phyloP scores from a whole-genome alignment of 2,113 vertebrate genomes.

The Tor tambroides region DNA sequence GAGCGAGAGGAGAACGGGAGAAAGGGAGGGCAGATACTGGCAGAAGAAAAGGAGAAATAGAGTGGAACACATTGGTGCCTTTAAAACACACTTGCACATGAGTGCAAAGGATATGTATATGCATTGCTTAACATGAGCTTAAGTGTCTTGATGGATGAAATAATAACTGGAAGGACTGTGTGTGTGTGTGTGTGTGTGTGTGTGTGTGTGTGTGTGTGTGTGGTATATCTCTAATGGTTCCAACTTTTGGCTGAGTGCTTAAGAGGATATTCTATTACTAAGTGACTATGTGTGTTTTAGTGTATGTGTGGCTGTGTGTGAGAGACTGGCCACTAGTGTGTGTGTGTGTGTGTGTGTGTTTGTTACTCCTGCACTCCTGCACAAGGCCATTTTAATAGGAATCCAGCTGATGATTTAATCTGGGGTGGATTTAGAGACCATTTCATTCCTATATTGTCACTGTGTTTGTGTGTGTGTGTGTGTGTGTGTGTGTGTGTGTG shows the following conservation, averaged over 20 bases:
- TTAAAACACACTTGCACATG: neutral
- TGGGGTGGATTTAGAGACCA: constrained; percentile 37
- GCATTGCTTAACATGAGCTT: constrained; percentile 24
- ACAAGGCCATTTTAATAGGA: constrained; percentile 7
- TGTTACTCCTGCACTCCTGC: neutral
- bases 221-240: constrained; percentile 47
- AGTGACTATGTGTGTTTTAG: constrained; percentile 24
- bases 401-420: constrained; percentile 40
- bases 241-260: constrained; percentile 40
- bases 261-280: constrained; percentile 54
- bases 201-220: constrained; percentile 7
- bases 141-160: neutral
- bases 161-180: constrained; percentile 36
- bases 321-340: neutral
- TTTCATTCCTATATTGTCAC: constrained; percentile 35
- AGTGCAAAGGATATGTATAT: neutral
- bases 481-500: constrained; percentile 27
- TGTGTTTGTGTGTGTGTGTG: neutral
- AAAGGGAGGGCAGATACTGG: constrained; percentile 8
- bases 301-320: neutral
- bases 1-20: neutral
- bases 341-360: constrained; percentile 23
- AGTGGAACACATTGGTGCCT: constrained; percentile 2
- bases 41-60: constrained; percentile 25
- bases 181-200: constrained; percentile 40